Conservation (phyloP, 2,797 vertebrate species). For the Malurus splendens region DNA sequence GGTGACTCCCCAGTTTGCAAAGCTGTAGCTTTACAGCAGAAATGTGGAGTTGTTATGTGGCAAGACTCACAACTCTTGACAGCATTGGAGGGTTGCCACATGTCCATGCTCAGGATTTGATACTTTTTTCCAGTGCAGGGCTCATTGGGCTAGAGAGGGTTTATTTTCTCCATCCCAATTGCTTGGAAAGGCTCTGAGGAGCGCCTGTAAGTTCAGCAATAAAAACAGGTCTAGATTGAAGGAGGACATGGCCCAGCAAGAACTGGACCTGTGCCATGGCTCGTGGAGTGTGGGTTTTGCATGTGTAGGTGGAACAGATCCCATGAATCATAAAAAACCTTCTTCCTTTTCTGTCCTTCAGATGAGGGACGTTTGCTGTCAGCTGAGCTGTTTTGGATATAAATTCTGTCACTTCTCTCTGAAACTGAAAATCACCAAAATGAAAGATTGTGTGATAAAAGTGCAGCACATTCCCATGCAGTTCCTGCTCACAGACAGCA, state of each 20-base stretch:
- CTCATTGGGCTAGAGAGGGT: neutral
- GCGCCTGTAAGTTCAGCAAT: neutral
- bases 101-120: neutral
- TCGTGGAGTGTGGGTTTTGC: neutral
- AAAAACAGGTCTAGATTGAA: neutral
- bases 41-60: neutral
- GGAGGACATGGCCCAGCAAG: neutral
- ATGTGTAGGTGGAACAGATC: constrained; percentile 31
- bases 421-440: neutral
- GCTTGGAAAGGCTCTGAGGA: neutral
- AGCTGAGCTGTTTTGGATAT: neutral
- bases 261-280: neutral
- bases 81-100: neutral
- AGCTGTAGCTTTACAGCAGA: neutral
- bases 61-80: neutral
- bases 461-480: neutral
- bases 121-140: neutral
- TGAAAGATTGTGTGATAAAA: neutral
- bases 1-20: neutral
- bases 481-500: neutral
- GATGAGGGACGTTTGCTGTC: neutral
- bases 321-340: constrained; percentile 22
- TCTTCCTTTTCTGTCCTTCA: neutral
- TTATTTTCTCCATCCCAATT: neutral
- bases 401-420: neutral